phyloP scores from a whole-genome alignment of 2,113 vertebrate genomes.

The Sterna hirundo region DNA sequence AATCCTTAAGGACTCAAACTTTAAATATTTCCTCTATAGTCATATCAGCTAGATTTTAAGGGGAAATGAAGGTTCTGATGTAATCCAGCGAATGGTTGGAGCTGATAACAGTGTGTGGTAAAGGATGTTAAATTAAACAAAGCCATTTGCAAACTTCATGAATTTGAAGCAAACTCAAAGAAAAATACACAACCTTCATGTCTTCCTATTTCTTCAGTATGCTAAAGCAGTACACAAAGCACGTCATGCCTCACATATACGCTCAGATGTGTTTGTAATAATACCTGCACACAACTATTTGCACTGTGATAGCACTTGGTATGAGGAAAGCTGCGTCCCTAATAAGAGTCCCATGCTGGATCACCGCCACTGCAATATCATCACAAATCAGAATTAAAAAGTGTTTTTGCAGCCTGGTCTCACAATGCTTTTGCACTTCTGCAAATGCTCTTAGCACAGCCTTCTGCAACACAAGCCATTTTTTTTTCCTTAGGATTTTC shows the following conservation, averaged over 20 bases:
- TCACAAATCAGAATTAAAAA: not conserved
- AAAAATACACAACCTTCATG: not conserved
- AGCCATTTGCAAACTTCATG: not conserved
- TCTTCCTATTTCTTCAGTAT: not conserved
- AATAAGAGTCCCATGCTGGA: not conserved
- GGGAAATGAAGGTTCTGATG: not conserved
- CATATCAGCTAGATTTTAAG: not conserved
- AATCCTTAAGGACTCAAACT: not conserved
- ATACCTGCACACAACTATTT: not conserved
- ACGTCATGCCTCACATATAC: not conserved
- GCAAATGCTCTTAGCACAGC: not conserved
- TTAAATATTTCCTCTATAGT: not conserved
- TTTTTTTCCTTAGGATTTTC: not conserved
- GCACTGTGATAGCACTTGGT: not conserved
- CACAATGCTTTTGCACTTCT: not conserved
- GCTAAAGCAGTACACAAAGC: not conserved
- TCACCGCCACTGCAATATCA: not conserved
- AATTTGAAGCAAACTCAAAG: not conserved
- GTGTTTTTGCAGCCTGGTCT: not conserved
- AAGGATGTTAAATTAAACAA: not conserved
- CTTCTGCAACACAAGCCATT: not conserved
- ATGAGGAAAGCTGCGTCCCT: not conserved
- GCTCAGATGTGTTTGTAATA: not conserved
- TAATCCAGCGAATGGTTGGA: not conserved
- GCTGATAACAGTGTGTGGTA: not conserved